Percentiles rank a stretch among this genome's conserved stretches.
These are phyloP conservation scores for Maconellicoccus hirsutus DNA, from an alignment of 1,140 invertebrate genomes.

Conservation along the genomic window DNA sequence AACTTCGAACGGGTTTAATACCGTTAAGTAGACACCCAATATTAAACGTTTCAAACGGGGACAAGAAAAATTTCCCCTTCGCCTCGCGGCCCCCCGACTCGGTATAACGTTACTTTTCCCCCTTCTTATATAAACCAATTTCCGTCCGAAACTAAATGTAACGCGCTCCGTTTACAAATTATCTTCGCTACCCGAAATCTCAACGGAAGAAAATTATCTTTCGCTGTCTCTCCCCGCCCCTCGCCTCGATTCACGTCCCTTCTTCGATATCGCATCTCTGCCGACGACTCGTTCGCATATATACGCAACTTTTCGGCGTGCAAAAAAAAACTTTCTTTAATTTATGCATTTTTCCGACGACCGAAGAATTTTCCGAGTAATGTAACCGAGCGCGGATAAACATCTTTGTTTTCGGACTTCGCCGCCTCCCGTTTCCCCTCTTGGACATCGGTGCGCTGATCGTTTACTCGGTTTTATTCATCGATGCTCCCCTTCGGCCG, in stretches of 20 bases:
- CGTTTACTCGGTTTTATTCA: too few species aligned
- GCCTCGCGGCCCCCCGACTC: background rate
- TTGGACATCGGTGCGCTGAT: background rate
- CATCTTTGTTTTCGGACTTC: background rate
- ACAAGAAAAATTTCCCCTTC: background rate
- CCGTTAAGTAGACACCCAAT: constrained; percentile 19
- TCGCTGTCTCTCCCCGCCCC: background rate
- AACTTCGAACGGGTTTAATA: constrained; percentile 21
- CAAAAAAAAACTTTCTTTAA: background rate
- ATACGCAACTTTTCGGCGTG: background rate
- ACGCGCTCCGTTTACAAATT: constrained; percentile 19
- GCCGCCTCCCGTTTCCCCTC: too few species aligned
- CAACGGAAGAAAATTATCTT: constrained; percentile 19
- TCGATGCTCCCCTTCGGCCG: too few species aligned
- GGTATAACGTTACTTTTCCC: constrained; percentile 2
- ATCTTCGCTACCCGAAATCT: constrained; percentile 16
- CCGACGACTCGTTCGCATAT: background rate
- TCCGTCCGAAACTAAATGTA: constrained; percentile 21
- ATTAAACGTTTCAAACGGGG: constrained; percentile 17
- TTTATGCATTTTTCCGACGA: constrained; percentile 1
- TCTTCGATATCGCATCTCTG: background rate
- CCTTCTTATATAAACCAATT: constrained; percentile 12
- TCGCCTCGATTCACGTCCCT: background rate
- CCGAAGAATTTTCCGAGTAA: constrained; percentile 9
- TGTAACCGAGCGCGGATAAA: background rate